A percentile compares a stretch with the other conserved stretches of the same genome.
These are phyloP conservation scores for Leistus spinibarbis DNA, from an alignment of 2,888 invertebrate species.

Conservation along the genomic window DNA sequence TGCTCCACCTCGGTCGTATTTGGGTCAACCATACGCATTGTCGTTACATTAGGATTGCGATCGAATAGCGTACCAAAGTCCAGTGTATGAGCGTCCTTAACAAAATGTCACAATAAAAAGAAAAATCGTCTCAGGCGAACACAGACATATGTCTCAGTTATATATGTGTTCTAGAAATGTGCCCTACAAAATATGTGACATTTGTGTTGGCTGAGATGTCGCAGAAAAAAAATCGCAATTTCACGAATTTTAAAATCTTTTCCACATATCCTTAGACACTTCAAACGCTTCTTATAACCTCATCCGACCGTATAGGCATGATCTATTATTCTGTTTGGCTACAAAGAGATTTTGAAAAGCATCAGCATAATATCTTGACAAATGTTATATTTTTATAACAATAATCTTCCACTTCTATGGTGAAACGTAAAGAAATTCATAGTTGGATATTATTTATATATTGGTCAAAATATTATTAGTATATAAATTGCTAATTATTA, in stretches of 20 bases:
- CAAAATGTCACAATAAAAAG: constrained; percentile 40
- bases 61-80: constrained; percentile 64
- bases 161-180: neutral
- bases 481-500: too few relatives aligned
- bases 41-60: constrained; percentile 71
- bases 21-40: constrained; percentile 67
- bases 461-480: too few relatives aligned
- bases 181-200: too few relatives aligned
- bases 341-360: neutral
- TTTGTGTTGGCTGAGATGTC: neutral
- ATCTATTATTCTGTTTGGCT: neutral
- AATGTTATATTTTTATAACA: neutral
- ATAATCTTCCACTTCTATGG: too few relatives aligned
- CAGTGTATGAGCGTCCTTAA: constrained; percentile 67
- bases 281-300: neutral
- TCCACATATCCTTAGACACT: neutral
- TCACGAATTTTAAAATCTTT: neutral
- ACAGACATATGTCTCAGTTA: neutral
- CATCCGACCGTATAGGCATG: neutral
- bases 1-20: constrained; percentile 60
- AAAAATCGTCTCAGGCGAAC: neutral
- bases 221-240: neutral
- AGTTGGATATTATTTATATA: too few relatives aligned
- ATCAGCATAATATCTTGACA: neutral
- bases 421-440: too few relatives aligned